Evolutionary conservation across 2,888 invertebrate species (phyloP), one percentile per base, ranked within the genome.

Genomic region (Plagodis pulveraria): DNA sequence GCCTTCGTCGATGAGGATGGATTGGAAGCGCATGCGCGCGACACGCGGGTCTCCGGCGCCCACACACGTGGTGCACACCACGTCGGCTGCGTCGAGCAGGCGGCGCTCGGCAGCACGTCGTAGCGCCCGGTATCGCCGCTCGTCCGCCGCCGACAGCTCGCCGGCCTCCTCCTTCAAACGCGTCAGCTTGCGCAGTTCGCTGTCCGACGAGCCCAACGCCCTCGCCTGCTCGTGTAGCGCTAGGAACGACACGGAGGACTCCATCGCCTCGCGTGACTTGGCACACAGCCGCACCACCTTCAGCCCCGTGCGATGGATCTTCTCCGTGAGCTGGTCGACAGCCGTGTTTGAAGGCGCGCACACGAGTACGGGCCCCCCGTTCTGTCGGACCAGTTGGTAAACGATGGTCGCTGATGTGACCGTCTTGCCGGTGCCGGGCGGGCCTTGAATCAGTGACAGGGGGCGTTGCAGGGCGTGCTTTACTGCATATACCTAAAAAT

Each of bases 281-380:
- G 99, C 99, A 88, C 99, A 99, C 8, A 99, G 94, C 0, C 99
- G 94, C 4, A 99, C 98, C 5, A 94, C 94, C 89, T 99, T 99
- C 43, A 99, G 93, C 49, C 99, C 99, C 6, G 99, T 99, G 69
- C 96, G 95, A 86, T 99, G 99, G 56, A 99, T 99, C 87, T 99
- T 99, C 86, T 99, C 99, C 0, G 99, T 99, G 12, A 99, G 94
- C 79, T 99, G 99, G 87, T 99, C 99, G 0, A 99, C 99, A 33
- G 99, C 99, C 0, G 99, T 99, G 87, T 99, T 99, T 62, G 98
- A 99, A 0, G 99, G 99, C 0, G 99, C 99, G 84, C 99, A 99
- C 0, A 99, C 99, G 2, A 99, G 93, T 0, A 99, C 99, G 0
- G 98, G 98, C 0, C 98, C 98, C 5, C 98, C 97, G 72, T 96